phyloP scores from a whole-genome alignment of 2,797 vertebrate genomes.

The Apogon talboti region DNA sequence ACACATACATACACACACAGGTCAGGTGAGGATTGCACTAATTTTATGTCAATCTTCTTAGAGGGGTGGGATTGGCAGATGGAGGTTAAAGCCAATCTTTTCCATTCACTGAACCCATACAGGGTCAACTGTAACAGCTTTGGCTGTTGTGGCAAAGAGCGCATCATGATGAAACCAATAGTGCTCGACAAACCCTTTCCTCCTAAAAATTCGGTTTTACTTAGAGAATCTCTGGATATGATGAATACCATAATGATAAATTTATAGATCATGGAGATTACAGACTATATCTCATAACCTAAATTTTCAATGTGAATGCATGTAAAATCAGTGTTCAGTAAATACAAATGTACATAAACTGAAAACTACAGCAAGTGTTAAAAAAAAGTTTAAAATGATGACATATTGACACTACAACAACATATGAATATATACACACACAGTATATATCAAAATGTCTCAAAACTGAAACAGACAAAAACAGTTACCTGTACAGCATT shows the following conservation, averaged over 20 bases:
- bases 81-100: slow-evolving; percentile 43
- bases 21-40: slow-evolving; percentile 55
- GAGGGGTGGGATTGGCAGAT: slow-evolving; percentile 45
- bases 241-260: no score
- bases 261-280: no score
- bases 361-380: no score
- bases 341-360: no score
- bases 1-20: slow-evolving; percentile 34
- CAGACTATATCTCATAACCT: no score
- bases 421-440: no score
- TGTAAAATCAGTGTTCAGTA: no score
- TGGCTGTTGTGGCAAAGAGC: not conserved
- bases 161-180: not conserved
- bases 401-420: no score
- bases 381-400: no score
- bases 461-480: not conserved
- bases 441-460: not conserved
- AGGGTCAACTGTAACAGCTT: not conserved
- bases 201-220: not conserved
- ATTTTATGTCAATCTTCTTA: slow-evolving; percentile 61
- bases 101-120: slow-evolving; percentile 4
- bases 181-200: not conserved
- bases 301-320: no score
- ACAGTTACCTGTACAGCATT: slow-evolving; percentile 87
- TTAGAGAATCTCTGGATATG: not conserved